Evolutionary conservation across 2,113 vertebrate species (phyloP), one percentile per base, ranked within the genome.

Genomic region (Silurus meridionalis): DNA sequence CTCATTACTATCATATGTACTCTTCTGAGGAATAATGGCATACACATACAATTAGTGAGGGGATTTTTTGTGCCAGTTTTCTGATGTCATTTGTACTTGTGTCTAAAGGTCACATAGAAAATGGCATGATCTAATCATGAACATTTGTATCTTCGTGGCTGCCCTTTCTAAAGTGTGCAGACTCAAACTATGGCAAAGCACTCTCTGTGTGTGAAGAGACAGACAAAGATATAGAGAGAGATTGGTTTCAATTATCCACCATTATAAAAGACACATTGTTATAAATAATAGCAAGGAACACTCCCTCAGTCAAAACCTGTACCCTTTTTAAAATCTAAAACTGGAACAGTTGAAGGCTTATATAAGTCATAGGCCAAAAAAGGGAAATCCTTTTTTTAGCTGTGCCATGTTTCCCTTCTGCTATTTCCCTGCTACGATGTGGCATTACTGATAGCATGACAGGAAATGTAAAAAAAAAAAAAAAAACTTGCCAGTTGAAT

Each of bases 41-140:
- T 61, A 69, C 52, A 58, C 63, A 46, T 52, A 21, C n/a, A 55
- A 74, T 74, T 74, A 79, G 28, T 60, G 52, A 55, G 15, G 6
- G 21, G 50, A 15, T 15, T 82, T 82, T 66, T 28, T 55, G 17
- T 77, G 85, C 25, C n/a, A 80, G 57, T 84, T 64, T 78, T 78
- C 48, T 88, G 83, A 90, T 88, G 83, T 89, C 88, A 89, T 86
- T 48, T 19, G 28, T 21, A 84, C 37, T 67, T 55, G 53, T 78
- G n/a, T 66, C 8, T 77, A 84, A 90, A 90, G 84, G 87, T 90
- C 84, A 80, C 53, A 55, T 46, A 75, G 71, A 75, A 84, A 87
- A 89, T 87, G 83, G 25, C 89, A 85, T 89, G 83, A 87, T 72
- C 57, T 85, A 88, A 78, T 90, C 60, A 71, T 69, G 74, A 15